A percentile compares a stretch with the other conserved stretches of the same genome.
phyloP scores from a whole-genome alignment of 2,888 invertebrate genomes.

The Synergus itoensis region DNA sequence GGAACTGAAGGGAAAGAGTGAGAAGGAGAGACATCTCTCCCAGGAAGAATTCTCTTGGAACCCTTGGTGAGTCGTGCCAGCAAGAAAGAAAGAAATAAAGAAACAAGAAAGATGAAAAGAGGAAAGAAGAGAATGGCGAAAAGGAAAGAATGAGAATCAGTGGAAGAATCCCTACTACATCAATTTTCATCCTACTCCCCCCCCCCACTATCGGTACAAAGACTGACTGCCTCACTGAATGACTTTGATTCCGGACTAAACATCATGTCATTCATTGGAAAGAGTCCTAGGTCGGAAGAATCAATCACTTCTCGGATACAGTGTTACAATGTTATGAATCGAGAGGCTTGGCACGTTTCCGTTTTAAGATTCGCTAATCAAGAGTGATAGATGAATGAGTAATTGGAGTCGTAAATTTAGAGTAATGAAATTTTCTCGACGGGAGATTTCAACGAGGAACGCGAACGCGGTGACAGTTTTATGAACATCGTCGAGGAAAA shows the following conservation, averaged over 20 bases:
- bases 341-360: neutral
- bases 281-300: constrained; percentile 58
- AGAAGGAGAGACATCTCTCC: constrained; percentile 60
- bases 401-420: constrained; percentile 28
- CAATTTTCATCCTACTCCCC: neutral
- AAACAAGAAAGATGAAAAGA: constrained; percentile 33
- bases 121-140: constrained; percentile 40
- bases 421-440: constrained; percentile 32
- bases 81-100: constrained; percentile 42
- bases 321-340: neutral
- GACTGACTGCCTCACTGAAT: constrained; percentile 53
- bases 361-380: constrained; percentile 14
- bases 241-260: constrained; percentile 64
- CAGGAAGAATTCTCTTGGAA: constrained; percentile 65
- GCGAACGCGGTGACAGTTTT: constrained; percentile 31
- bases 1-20: constrained; percentile 43
- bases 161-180: constrained; percentile 27
- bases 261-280: constrained; percentile 67
- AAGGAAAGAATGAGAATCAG: constrained; percentile 38
- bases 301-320: constrained; percentile 44
- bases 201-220: constrained; percentile 46
- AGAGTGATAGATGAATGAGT: constrained; percentile 35
- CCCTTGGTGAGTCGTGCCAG: constrained; percentile 52
- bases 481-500: constrained; percentile 5
- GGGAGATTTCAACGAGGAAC: constrained; percentile 18